A percentile compares a stretch with the other conserved stretches of the same genome.
These are phyloP conservation scores for Lobophora halterata DNA, from an alignment of 2,888 invertebrate species.

Conservation along the genomic window DNA sequence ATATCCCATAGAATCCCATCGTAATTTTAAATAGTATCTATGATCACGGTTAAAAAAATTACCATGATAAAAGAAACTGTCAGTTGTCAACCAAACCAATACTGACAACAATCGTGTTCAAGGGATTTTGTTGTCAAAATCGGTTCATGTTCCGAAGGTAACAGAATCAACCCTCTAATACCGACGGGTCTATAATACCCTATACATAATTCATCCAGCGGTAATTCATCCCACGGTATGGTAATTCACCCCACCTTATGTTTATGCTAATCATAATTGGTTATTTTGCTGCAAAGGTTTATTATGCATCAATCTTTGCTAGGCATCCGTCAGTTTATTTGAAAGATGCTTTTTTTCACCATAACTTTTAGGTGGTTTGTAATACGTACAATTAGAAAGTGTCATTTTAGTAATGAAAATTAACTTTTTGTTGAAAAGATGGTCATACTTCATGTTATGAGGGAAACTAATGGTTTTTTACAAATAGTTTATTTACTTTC, in stretches of 20 bases:
- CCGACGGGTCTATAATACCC: slow-evolving; percentile 48
- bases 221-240: slow-evolving; percentile 52
- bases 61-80: too few relatives aligned
- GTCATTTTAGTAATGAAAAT: too few relatives aligned
- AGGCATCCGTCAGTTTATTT: slow-evolving; percentile 66
- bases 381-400: too few relatives aligned
- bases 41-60: too few relatives aligned
- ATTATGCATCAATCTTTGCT: slow-evolving; percentile 56
- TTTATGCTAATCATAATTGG: slow-evolving; percentile 78
- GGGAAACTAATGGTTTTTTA: too few relatives aligned
- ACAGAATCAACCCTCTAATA: slow-evolving; percentile 59
- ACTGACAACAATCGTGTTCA: slow-evolving; percentile 8
- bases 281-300: slow-evolving; percentile 71
- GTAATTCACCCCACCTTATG: slow-evolving; percentile 72
- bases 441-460: too few relatives aligned
- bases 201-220: slow-evolving; percentile 68
- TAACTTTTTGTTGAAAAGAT: too few relatives aligned
- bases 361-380: too few relatives aligned
- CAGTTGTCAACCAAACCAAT: slow-evolving; percentile 4
- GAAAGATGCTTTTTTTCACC: too few relatives aligned
- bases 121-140: slow-evolving; percentile 43
- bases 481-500: too few relatives aligned
- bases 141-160: slow-evolving; percentile 31
- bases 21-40: too few relatives aligned
- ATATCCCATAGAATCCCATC: too few relatives aligned